Conservation (phyloP, 2,113 vertebrate species). For the Puntigrus tetrazona region DNA sequence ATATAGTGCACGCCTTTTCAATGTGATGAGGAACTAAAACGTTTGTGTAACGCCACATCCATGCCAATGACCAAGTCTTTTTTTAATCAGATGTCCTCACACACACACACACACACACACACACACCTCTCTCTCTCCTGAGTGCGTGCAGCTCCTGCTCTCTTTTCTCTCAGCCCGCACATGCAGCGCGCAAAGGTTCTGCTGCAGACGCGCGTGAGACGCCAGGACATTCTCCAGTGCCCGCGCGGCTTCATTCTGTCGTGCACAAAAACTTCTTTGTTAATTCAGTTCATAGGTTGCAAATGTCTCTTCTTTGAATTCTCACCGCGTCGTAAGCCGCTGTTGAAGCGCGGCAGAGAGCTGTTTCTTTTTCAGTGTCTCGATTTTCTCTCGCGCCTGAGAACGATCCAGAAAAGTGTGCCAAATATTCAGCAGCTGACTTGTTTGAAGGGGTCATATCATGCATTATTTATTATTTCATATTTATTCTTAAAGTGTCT, state of each 20-base stretch:
- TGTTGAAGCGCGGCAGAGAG: slow-evolving; percentile 54
- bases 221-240: slow-evolving; percentile 70
- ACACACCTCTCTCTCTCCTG: slow-evolving; percentile 71
- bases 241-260: slow-evolving; percentile 64
- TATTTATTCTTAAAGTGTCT: not conserved
- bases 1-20: not conserved
- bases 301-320: not conserved
- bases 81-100: not conserved
- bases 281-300: not conserved
- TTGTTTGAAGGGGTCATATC: not conserved
- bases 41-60: not conserved
- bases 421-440: not conserved
- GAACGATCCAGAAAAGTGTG: not conserved
- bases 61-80: not conserved
- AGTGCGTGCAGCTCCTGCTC: slow-evolving; percentile 69
- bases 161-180: slow-evolving; percentile 66
- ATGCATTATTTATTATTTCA: not conserved
- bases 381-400: slow-evolving; percentile 65
- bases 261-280: not conserved
- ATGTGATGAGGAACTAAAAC: not conserved
- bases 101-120: slow-evolving; percentile 56
- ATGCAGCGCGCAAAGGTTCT: slow-evolving; percentile 67
- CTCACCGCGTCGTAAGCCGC: not conserved
- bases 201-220: slow-evolving; percentile 69
- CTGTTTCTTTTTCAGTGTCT: slow-evolving; percentile 64